Evolutionary conservation across 2,888 invertebrate genomes (phyloP), one percentile per base, ranked within the genome.

Genomic region (Meta bourneti): DNA sequence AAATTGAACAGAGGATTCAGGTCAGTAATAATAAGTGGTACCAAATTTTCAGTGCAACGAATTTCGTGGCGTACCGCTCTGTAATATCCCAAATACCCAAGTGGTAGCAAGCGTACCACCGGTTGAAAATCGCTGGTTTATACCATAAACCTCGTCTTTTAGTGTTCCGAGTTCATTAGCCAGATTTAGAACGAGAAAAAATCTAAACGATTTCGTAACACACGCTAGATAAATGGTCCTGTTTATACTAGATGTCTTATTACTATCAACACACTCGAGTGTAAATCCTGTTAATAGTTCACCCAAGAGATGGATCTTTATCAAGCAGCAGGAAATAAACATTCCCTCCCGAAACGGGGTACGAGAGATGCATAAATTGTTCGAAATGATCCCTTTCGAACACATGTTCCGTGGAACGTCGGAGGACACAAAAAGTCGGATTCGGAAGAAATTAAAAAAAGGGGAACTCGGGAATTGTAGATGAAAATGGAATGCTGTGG

Each of bases 291-390:
- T 75, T 74, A 84, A 75, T 16, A 54, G 74, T 84, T 84, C 74
- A 74, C 75, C 74, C 11, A 11, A 61, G n/a, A n/a, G 84, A 61
- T 54, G 54, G 61, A 84, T 84, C 84, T 84, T 84, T 84, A 84
- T 84, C 74, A 75, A 48, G 34, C 75, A 16, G 54, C 61, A 54
- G 13, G 83, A 74, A 74, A 83, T 74, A 71, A 83, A 72, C 61
- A 49, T 13, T 75, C 16, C 49, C 51, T 13, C 19, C 20, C 7
- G 8, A 13, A 77, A 6, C 9, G 7, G 61, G 9, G 11, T 16
- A 61, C 20, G 7, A 79, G 34, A 7, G 16, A 8, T 77, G 61
- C 7, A 61, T 79, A 79, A 79, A 79, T 79, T 79, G 20, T 79
- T 72, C n/a, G 20, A 7, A 19, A 69, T 34, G 61, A 34, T 34